phyloP scores from a whole-genome alignment of 2,888 invertebrate species.

The Cantharis lateralis region DNA sequence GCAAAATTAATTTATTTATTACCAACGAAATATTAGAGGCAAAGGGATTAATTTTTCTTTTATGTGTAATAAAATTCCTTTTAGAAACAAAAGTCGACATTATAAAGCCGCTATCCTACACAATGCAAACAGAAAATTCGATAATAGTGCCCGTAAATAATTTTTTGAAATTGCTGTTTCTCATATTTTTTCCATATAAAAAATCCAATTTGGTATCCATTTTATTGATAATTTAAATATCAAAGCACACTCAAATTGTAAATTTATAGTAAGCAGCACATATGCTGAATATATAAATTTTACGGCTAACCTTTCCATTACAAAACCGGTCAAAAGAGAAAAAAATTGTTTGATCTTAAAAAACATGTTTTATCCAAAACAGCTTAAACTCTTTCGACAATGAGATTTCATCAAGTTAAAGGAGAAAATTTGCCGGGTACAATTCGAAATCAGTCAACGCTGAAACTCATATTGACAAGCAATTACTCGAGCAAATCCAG shows the following conservation, averaged over 20 bases:
- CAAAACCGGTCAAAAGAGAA: neutral
- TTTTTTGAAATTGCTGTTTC: neutral
- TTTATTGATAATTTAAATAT: neutral
- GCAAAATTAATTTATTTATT: neutral
- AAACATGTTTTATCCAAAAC: neutral
- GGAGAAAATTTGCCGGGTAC: conserved; percentile 3
- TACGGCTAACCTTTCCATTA: neutral
- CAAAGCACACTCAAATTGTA: neutral
- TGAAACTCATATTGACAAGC: conserved; percentile 29
- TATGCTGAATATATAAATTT: neutral
- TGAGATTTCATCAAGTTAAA: conserved; percentile 11
- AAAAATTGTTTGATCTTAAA: neutral
- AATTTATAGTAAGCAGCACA: neutral
- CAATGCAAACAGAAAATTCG: neutral
- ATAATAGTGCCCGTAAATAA: neutral
- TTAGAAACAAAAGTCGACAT: neutral
- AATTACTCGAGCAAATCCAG: conserved; percentile 30
- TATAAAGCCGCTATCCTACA: neutral
- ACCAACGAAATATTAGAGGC: neutral
- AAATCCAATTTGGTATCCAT: neutral
- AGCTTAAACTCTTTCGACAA: conserved; percentile 2
- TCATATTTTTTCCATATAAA: neutral
- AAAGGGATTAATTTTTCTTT: neutral
- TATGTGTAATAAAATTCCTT: neutral
- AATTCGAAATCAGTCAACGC: conserved; percentile 20